Percentiles rank a stretch among this genome's conserved stretches.
phyloP scores from a whole-genome alignment of 2,797 vertebrate genomes.

The Pseudotriccus pelzelni region DNA sequence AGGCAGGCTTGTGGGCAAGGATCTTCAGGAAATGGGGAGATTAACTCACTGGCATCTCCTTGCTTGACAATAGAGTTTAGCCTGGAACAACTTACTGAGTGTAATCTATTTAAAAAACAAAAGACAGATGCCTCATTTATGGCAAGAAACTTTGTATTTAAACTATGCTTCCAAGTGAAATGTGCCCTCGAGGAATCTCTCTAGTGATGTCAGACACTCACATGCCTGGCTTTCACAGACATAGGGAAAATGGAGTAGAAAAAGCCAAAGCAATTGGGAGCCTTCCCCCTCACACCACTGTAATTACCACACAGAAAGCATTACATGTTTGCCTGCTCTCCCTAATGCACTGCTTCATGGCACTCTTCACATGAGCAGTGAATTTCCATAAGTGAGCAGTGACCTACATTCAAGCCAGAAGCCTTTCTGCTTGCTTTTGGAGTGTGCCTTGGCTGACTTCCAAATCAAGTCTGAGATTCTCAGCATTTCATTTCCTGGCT shows the following conservation, averaged over 20 bases:
- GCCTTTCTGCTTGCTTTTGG: neutral
- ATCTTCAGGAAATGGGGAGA: neutral
- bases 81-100: neutral
- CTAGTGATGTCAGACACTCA: neutral
- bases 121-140: neutral
- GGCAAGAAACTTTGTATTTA: neutral
- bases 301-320: neutral
- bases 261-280: neutral
- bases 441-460: slow-evolving; percentile 42
- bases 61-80: neutral
- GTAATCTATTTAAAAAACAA: slow-evolving; percentile 8
- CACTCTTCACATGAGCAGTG: neutral
- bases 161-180: neutral
- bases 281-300: neutral
- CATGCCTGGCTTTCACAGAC: neutral
- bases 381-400: slow-evolving; percentile 35
- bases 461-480: slow-evolving; percentile 56
- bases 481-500: slow-evolving; percentile 67
- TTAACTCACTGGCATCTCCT: neutral
- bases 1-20: neutral
- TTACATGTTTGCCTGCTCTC: neutral
- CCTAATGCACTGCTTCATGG: neutral
- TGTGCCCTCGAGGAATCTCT: neutral
- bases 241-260: neutral
- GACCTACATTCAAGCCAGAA: slow-evolving; percentile 64